Percentiles rank a stretch among this genome's conserved stretches.
phyloP scores from a whole-genome alignment of 2,797 vertebrate species.

The Galagoides demidoff region DNA sequence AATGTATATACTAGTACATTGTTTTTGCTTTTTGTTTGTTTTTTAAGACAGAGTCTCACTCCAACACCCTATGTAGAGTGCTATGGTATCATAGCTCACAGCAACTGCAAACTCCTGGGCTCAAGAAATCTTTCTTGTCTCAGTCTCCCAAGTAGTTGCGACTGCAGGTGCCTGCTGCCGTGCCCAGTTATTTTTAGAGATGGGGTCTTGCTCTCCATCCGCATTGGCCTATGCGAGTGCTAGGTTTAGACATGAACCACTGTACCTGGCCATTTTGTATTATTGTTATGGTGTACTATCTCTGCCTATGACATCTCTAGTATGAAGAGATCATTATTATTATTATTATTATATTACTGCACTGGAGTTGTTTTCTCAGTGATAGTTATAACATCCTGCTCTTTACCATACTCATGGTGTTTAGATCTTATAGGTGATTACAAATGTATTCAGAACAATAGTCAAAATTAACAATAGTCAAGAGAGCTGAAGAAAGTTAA shows the following conservation, averaged over 20 bases:
- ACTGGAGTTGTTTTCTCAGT: neutral
- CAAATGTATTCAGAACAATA: neutral
- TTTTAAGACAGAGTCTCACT: too few species aligned
- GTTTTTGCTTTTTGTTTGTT: neutral
- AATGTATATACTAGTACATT: neutral
- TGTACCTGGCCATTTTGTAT: neutral
- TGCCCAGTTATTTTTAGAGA: too few species aligned
- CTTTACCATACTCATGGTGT: neutral
- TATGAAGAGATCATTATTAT: neutral
- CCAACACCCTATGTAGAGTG: too few species aligned
- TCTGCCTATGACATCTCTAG: neutral
- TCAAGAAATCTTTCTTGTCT: too few species aligned
- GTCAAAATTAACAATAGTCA: slow-evolving; percentile 11
- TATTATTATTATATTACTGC: neutral
- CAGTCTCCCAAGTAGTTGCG: too few species aligned
- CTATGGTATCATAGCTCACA: too few species aligned
- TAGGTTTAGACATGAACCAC: too few species aligned
- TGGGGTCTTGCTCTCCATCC: too few species aligned
- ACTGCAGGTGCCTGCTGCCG: too few species aligned
- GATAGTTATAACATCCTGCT: neutral
- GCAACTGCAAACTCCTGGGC: too few species aligned
- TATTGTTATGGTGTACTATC: neutral
- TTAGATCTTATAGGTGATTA: neutral
- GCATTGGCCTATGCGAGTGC: too few species aligned
- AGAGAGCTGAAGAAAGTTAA: neutral